These are phyloP conservation scores for Plodia interpunctella DNA, from an alignment of 1,140 invertebrate genomes.

Conservation along the genomic window DNA sequence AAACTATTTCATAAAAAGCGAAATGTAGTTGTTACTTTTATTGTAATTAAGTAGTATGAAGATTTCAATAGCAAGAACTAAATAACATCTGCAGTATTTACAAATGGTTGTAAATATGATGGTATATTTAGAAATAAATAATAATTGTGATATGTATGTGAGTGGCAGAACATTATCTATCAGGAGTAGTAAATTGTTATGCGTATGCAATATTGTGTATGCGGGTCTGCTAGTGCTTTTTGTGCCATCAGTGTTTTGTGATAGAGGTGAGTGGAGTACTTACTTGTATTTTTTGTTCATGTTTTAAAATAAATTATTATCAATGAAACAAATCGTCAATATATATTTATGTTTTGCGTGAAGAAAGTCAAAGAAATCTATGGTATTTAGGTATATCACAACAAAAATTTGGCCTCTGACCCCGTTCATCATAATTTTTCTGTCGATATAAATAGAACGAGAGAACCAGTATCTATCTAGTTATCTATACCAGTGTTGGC, in stretches of 20 bases:
- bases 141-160: slow-evolving; percentile 11
- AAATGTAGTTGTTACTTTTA: background rate
- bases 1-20: too few relatives aligned
- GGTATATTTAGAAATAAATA: slow-evolving; percentile 3
- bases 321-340: too few relatives aligned
- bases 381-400: too few relatives aligned
- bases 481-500: too few relatives aligned
- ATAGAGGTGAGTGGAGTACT: slow-evolving; percentile 28
- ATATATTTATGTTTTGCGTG: too few relatives aligned
- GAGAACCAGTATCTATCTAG: too few relatives aligned
- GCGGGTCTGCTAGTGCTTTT: slow-evolving; percentile 51
- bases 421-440: too few relatives aligned
- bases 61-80: background rate
- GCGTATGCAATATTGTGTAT: slow-evolving; percentile 36
- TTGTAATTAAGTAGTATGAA: background rate
- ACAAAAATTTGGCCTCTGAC: too few relatives aligned
- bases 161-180: slow-evolving; percentile 13
- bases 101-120: background rate
- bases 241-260: slow-evolving; percentile 49
- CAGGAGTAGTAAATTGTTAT: slow-evolving; percentile 35
- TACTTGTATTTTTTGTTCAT: background rate
- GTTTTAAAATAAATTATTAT: too few relatives aligned
- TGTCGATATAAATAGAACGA: too few relatives aligned
- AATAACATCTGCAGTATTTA: background rate
- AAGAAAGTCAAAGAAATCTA: too few relatives aligned